Evolutionary conservation across 2,113 vertebrate genomes (phyloP), one percentile per base, ranked within the genome.

Genomic region (Neogobius melanostomus): DNA sequence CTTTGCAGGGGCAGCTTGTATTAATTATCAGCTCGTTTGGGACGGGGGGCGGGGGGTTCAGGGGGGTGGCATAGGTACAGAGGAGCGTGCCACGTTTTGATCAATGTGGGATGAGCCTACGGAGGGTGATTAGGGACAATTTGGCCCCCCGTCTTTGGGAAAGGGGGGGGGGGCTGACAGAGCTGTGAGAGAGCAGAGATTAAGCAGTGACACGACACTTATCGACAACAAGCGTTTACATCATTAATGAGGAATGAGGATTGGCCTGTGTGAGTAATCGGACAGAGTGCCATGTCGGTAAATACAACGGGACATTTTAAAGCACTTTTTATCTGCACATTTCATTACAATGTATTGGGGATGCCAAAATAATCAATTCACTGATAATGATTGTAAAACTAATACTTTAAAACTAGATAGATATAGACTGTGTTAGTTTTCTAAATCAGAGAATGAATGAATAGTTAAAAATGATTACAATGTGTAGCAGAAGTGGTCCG

Each of bases 1-100:
- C 89, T 88, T 93, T 91, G 85, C 84, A 81, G 87, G 90, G 86
- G 84, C 89, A 79, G 90, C 71, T 81, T 83, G 91, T 93, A 93
- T 94, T 95, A 94, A 95, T 93, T 94, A 94, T 86, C 92, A 90
- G 85, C 73, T 83, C 90, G 86, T 90, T 88, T 82, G 59, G 80
- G 59, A 15, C 57, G 0, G 7, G 72, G 45, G 64, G 65, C 0
- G 7, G 56, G 6, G 56, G 73, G 71, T 70, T 47, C 1, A 3
- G 14, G n/a, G n/a, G n/a, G 51, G 8, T n/a, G 49, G 21, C 21
- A 21, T 21, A 36, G 28, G 28, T 36, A 36, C 4, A 7, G 49
- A 15, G 49, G 49, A 15, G 49, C 5, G 75, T 67, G 75, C 74
- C 21, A 76, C 66, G 50, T 79, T 86, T 82, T 87, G 87, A 85